phyloP scores from a whole-genome alignment of 2,888 invertebrate species.

The Netelia melanura region DNA sequence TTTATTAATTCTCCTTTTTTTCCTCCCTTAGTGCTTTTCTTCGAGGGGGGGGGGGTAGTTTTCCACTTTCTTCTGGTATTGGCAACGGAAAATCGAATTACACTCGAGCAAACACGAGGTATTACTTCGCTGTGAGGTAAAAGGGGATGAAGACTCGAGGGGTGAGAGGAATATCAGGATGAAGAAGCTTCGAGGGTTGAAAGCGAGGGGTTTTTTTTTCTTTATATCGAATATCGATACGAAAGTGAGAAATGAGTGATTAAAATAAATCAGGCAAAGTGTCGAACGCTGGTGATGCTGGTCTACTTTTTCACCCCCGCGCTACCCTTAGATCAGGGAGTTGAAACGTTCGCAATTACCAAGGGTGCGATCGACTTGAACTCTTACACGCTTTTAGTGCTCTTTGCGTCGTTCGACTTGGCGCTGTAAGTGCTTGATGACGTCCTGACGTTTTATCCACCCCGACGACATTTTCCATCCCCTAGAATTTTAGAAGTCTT shows the following conservation, averaged over 20 bases:
- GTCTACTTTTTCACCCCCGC: not conserved
- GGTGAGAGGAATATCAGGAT: constrained; percentile 2
- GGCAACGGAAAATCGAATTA: not conserved
- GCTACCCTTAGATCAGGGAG: not conserved
- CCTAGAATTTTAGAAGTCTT: no score
- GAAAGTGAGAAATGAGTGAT: constrained; percentile 36
- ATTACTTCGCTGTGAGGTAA: not conserved
- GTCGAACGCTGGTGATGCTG: constrained; percentile 58
- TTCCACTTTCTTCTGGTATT: not conserved
- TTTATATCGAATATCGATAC: not conserved
- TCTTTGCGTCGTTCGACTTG: no score
- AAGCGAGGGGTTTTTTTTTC: not conserved
- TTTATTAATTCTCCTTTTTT: no score
- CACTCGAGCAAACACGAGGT: not conserved
- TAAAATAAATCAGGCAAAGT: constrained; percentile 78
- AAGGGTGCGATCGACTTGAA: no score
- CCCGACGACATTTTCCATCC: not conserved
- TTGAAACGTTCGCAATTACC: not conserved
- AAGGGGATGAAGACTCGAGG: not conserved
- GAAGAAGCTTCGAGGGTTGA: not conserved
- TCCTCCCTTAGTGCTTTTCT: no score
- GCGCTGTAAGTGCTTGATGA: no score
- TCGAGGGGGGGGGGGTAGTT: no score
- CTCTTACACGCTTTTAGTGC: no score
- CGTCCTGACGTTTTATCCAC: not conserved